Base-by-base conservation (phyloP, 1,140 invertebrate genomes). In the Habropoda laboriosa region DNA sequence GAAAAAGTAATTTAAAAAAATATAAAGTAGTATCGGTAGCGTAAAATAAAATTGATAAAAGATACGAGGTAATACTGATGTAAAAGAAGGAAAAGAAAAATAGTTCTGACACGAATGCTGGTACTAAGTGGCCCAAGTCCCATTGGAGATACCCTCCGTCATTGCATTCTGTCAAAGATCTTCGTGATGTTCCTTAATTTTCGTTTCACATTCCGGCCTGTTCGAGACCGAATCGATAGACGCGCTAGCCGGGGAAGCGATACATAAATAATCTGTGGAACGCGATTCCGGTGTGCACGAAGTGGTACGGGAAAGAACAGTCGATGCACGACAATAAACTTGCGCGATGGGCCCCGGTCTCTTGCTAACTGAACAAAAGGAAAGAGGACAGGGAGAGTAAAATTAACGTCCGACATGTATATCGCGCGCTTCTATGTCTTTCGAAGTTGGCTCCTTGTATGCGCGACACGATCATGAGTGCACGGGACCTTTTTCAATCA, bases 201-300 rank as follows among this genome's bases (percentile, higher is more conserved):
- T 67, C 68, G 30, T 81, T 68, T 32, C 58, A 30, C 55, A 35
- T 78, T 53, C 42, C 49, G 38, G 42, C 5, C 30, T n/a, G 30
- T 63, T 45, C 68, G 51, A 63, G 68, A 55, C 53, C 13, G 45
- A 86, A 81, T 81, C 83, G 79, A 85, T 86, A 73, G 45, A 18
- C 30, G 63, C 53, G 12, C 32, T 51, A n/a, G n/a, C n/a, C 53
- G n/a, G 49, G 57, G 27, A 49, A n/a, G n/a, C 68, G 67, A 49
- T 74, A 76, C 72, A 81, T 81, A 86, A 86, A 86, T 86, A 85
- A 86, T 81, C 63, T 45, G 61, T 53, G 73, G 32, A 64, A 60
- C 68, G 35, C 58, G 68, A 40, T 40, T 27, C 30, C 30, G 49
- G 63, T 35, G 24, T 6, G 3, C 45, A 40, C n/a, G 24, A 18